Conservation (phyloP, 1,140 invertebrate species). For the Drosophila nikananu region DNA sequence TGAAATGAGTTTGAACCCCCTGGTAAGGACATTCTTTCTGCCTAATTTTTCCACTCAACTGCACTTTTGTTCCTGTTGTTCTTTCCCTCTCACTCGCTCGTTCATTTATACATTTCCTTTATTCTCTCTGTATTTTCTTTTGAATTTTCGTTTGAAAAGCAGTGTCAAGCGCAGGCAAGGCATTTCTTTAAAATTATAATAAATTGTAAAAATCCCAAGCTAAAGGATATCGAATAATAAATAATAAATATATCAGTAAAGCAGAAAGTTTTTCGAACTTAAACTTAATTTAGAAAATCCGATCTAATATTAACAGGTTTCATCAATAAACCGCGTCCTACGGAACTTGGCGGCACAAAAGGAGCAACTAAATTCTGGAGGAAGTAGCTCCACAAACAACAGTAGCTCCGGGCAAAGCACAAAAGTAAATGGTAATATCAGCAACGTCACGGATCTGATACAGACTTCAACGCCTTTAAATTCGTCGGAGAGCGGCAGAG, state of each 20-base stretch:
- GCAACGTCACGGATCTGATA: constrained; percentile 39
- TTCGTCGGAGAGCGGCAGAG: constrained; percentile 75
- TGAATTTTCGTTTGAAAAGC: constrained; percentile 70
- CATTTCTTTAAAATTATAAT: constrained; percentile 50
- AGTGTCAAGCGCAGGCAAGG: constrained; percentile 68
- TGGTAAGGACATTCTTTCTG: constrained; percentile 67
- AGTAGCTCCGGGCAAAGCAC: constrained; percentile 23
- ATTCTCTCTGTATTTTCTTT: constrained; percentile 55
- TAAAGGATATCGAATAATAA: neutral
- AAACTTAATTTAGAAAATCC: neutral
- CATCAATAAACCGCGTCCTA: constrained; percentile 99
- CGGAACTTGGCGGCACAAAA: constrained; percentile 97
- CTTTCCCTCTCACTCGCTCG: constrained; percentile 40
- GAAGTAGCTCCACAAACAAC: constrained; percentile 14
- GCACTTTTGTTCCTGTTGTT: constrained; percentile 68
- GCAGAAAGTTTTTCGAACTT: neutral
- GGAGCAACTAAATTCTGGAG: constrained; percentile 87
- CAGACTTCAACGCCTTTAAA: constrained; percentile 77
- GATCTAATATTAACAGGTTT: constrained; percentile 89
- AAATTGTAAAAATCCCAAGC: constrained; percentile 25
- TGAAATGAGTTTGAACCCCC: constrained; percentile 56
- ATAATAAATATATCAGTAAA: neutral
- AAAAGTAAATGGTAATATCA: constrained; percentile 21
- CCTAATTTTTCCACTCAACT: constrained; percentile 82
- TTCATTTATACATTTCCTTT: constrained; percentile 66